Percentiles rank a stretch among this genome's conserved stretches.
Evolutionary conservation across 1,140 invertebrate genomes (phyloP).

Genomic region (Philotrypesis tridentata): DNA sequence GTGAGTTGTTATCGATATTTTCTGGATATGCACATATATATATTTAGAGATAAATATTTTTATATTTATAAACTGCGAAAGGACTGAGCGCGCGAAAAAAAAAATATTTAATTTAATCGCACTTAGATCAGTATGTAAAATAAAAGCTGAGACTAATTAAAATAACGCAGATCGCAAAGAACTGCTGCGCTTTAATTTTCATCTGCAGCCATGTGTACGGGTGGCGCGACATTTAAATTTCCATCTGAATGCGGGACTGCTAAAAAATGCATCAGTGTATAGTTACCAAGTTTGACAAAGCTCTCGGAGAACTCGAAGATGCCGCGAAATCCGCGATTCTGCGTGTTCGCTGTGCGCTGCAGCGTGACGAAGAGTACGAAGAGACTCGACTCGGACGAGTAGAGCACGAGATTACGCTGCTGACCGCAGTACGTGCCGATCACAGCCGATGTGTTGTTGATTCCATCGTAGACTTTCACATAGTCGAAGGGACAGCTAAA

Average conservation of each 20-base stretch:
- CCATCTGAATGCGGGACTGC: too few species aligned
- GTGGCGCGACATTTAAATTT: too few species aligned
- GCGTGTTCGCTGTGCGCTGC: constrained; percentile 89
- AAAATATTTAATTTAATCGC: too few species aligned
- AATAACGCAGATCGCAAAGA: too few species aligned
- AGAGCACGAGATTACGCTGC: constrained; percentile 94
- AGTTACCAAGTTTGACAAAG: constrained; percentile 96
- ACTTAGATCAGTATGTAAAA: too few species aligned
- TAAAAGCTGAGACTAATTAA: too few species aligned
- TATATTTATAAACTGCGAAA: too few species aligned
- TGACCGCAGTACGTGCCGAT: constrained; percentile 99
- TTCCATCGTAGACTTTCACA: constrained; percentile 96
- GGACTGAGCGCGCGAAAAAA: too few species aligned
- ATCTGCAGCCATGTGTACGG: too few species aligned
- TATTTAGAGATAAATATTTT: too few species aligned
- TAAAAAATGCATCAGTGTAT: constrained; percentile 60
- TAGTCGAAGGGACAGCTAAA: constrained; percentile 99
- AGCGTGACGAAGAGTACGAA: constrained; percentile 93
- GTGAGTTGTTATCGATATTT: background rate
- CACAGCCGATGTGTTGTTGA: constrained; percentile 86
- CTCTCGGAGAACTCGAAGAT: constrained; percentile 97
- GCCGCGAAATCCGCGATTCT: constrained; percentile 96
- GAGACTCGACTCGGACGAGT: constrained; percentile 92
- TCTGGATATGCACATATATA: background rate
- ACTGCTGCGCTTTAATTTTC: too few species aligned